Conservation (phyloP, 2,113 vertebrate species). For the Xyliphius kryptos region DNA sequence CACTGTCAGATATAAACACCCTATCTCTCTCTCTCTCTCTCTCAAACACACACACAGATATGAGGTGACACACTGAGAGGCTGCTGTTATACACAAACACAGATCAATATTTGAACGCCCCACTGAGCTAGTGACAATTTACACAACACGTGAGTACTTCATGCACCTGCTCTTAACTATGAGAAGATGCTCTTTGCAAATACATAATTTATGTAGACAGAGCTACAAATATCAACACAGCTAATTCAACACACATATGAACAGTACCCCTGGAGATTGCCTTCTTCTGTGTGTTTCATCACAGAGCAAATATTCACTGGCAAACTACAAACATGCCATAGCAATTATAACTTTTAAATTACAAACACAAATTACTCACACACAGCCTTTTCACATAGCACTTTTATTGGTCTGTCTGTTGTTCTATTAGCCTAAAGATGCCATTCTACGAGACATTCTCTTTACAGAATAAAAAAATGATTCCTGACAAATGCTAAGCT, state of each 20-base stretch:
- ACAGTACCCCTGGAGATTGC: constrained; percentile 1
- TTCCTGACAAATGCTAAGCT: too few relatives aligned
- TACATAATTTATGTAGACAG: constrained; percentile 36
- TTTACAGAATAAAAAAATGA: too few relatives aligned
- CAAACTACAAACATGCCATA: too few relatives aligned
- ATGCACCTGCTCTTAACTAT: constrained; percentile 36
- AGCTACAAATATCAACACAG: constrained; percentile 29
- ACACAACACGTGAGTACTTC: constrained; percentile 18
- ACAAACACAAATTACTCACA: too few relatives aligned
- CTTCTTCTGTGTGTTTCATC: background rate
- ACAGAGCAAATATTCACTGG: too few relatives aligned
- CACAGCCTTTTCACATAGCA: too few relatives aligned
- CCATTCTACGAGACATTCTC: too few relatives aligned
- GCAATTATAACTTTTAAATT: too few relatives aligned
- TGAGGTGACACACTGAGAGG: constrained; percentile 18
- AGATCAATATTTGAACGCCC: constrained; percentile 33
- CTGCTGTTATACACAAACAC: constrained; percentile 25
- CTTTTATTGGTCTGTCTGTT: too few relatives aligned
- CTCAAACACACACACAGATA: constrained; percentile 18
- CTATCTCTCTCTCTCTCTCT: constrained; percentile 5
- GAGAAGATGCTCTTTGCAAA: constrained; percentile 19
- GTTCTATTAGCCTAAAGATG: too few relatives aligned
- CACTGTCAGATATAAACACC: background rate
- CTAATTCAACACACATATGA: constrained; percentile 20
- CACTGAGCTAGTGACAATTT: constrained; percentile 9